Evolutionary conservation across 2,888 invertebrate genomes (phyloP).

Genomic region (Melieria crassipennis): DNA sequence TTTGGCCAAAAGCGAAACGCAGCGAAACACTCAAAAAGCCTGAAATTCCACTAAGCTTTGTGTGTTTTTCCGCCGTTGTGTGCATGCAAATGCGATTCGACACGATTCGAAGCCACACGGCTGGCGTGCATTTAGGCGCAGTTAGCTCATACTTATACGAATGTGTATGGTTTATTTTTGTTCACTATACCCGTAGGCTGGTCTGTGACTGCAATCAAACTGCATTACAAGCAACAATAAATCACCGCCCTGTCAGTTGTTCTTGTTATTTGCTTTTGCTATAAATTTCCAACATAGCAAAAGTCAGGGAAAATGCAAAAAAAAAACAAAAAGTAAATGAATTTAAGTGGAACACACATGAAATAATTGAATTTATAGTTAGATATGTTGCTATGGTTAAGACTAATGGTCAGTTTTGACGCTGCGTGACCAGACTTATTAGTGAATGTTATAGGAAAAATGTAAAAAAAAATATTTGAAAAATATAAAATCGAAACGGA

Average conservation of each 20-base stretch:
- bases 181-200: too few relatives aligned
- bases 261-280: constrained; percentile 26
- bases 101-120: too few relatives aligned
- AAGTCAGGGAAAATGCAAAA: neutral
- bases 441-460: too few relatives aligned
- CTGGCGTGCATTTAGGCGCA: too few relatives aligned
- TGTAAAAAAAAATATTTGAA: too few relatives aligned
- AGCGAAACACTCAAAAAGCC: constrained; percentile 7
- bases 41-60: constrained; percentile 21
- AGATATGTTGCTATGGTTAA: neutral
- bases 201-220: constrained; percentile 22
- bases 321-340: constrained; percentile 14
- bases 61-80: constrained; percentile 31
- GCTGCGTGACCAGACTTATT: too few relatives aligned
- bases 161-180: too few relatives aligned
- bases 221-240: constrained; percentile 28
- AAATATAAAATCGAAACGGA: neutral
- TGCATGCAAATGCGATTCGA: constrained; percentile 32
- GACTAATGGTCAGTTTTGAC: too few relatives aligned
- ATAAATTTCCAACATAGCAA: constrained; percentile 25
- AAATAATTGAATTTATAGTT: constrained; percentile 39
- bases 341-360: constrained; percentile 20
- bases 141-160: too few relatives aligned
- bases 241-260: constrained; percentile 39
- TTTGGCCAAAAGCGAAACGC: too few relatives aligned